These are phyloP conservation scores for Drosophila repletoides DNA, from an alignment of 1,140 invertebrate genomes.

Conservation along the genomic window DNA sequence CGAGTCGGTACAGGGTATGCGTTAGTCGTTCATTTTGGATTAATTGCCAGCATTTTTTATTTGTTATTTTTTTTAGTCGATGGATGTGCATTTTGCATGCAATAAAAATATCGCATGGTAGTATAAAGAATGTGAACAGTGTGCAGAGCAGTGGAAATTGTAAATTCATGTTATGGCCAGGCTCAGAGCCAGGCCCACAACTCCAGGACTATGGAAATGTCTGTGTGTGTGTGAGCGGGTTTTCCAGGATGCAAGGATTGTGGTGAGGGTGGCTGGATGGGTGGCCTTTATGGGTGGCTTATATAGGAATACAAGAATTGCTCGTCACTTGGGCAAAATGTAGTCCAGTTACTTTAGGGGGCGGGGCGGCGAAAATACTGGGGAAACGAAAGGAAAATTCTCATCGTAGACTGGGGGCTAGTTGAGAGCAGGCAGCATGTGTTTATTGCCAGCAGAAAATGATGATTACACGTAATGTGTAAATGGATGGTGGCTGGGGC, in stretches of 20 bases:
- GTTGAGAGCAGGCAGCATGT: slow-evolving; percentile 66
- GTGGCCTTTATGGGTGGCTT: not conserved
- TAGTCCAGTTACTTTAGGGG: slow-evolving; percentile 19
- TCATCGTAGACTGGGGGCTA: too few species aligned
- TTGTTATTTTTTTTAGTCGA: slow-evolving; percentile 22
- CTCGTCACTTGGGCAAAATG: slow-evolving; percentile 22
- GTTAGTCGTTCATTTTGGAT: not conserved
- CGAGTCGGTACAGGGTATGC: not conserved
- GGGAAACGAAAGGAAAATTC: too few species aligned
- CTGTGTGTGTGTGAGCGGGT: slow-evolving; percentile 23
- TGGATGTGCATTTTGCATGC: slow-evolving; percentile 66
- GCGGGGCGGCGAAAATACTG: not conserved
- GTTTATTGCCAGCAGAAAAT: slow-evolving; percentile 80
- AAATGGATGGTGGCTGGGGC: slow-evolving; percentile 20
- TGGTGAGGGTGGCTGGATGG: not conserved
- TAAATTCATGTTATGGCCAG: slow-evolving; percentile 66
- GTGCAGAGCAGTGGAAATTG: slow-evolving; percentile 71
- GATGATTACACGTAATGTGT: slow-evolving; percentile 78
- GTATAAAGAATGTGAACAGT: slow-evolving; percentile 62
- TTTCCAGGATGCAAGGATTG: not conserved
- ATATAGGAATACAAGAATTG: not conserved
- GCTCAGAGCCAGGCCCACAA: too few species aligned
- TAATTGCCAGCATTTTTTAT: not conserved
- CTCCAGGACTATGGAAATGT: slow-evolving; percentile 49
- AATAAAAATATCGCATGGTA: slow-evolving; percentile 79